Conservation (phyloP, 1,140 invertebrate genomes). For the Mercenaria mercenaria region DNA sequence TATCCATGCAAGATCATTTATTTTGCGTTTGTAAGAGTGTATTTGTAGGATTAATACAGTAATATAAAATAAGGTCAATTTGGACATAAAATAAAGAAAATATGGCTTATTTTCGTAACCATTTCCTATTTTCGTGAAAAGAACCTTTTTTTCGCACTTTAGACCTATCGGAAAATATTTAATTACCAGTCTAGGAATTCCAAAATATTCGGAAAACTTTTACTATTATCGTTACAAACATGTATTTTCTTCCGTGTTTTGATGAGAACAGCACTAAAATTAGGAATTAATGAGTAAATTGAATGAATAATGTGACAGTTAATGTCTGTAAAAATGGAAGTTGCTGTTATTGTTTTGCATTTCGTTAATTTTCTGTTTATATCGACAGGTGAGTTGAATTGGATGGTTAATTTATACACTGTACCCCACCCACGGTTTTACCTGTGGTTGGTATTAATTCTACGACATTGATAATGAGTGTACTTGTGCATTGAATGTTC, state of each 20-base stretch:
- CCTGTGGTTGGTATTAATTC: too few relatives aligned
- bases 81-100: too few relatives aligned
- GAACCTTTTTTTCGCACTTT: not conserved
- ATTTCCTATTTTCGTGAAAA: too few relatives aligned
- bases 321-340: not conserved
- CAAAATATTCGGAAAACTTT: constrained; percentile 20
- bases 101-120: too few relatives aligned
- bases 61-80: too few relatives aligned
- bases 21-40: too few relatives aligned
- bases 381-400: not conserved
- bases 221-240: not conserved
- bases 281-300: not conserved
- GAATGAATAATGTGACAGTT: not conserved
- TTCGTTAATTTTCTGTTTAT: not conserved
- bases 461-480: too few relatives aligned
- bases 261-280: not conserved
- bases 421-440: not conserved
- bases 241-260: constrained; percentile 7
- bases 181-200: not conserved
- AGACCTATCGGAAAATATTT: not conserved
- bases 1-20: too few relatives aligned
- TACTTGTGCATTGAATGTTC: too few relatives aligned
- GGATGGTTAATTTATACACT: not conserved
- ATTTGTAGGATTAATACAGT: too few relatives aligned
- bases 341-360: not conserved